These are phyloP conservation scores for Dunckerocampus dactyliophorus DNA, from an alignment of 2,113 vertebrate species.

Conservation along the genomic window DNA sequence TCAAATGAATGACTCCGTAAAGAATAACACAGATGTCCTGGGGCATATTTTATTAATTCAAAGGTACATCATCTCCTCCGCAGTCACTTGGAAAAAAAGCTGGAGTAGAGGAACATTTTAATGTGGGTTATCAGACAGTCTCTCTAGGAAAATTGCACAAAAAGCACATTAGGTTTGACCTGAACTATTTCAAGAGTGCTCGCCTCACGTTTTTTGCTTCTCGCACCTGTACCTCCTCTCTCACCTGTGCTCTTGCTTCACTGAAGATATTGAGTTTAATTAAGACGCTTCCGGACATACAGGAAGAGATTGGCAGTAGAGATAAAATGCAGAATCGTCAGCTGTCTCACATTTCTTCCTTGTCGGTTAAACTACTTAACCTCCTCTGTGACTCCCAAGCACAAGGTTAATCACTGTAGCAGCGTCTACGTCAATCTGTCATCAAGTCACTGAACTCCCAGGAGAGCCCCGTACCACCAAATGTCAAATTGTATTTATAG, in stretches of 20 bases:
- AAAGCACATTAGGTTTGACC: not conserved
- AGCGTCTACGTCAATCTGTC: constrained; percentile 8
- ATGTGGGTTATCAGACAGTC: no score
- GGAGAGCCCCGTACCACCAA: constrained; percentile 8
- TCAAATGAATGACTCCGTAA: constrained; percentile 2
- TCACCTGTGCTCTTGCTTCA: constrained; percentile 9
- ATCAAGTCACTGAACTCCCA: constrained; percentile 4
- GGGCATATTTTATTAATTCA: constrained; percentile 2
- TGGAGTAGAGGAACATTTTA: not conserved
- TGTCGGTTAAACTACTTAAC: constrained; percentile 19
- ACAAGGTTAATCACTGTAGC: constrained; percentile 45
- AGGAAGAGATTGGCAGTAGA: constrained; percentile 6
- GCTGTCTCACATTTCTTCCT: constrained; percentile 1
- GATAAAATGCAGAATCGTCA: constrained; percentile 21
- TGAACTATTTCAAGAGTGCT: not conserved
- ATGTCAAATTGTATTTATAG: constrained; percentile 6
- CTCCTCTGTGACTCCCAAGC: constrained; percentile 29
- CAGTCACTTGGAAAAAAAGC: not conserved
- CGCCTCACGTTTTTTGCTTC: constrained; percentile 1
- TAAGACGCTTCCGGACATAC: constrained; percentile 33
- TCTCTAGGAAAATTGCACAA: not conserved
- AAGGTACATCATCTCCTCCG: not conserved
- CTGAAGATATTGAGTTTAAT: constrained; percentile 45
- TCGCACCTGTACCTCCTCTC: constrained; percentile 10
- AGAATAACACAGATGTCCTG: constrained; percentile 3